Evolutionary conservation across 1,140 invertebrate genomes (phyloP), one percentile per base, ranked within the genome.

Genomic region (Augochlora pura): DNA sequence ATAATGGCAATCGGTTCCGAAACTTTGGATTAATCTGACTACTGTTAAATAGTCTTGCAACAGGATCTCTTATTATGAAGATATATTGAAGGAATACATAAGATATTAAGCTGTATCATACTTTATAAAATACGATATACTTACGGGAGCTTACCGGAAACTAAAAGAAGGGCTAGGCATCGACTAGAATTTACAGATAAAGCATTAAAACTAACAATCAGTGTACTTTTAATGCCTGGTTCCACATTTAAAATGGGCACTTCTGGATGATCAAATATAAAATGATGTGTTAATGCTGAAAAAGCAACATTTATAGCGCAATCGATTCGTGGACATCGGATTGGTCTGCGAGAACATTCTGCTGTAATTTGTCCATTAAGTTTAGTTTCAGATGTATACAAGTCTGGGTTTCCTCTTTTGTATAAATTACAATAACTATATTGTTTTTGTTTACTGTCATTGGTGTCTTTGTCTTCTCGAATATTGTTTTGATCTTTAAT

Each of bases 251-350:
- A 71, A 14, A 93, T 88, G 1, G 91, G 91, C 5, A 92, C 91
- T 73, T 93, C 91, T 0, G 92, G 91, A 85, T 92, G 92, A 81
- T 92, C 91, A 54, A 92, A 93, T 7, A 92, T 79, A 25, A 92
- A 92, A 60, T 93, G 91, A 84, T 92, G 90, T 0, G 91, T 91
- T 2, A 93, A 73, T 0, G 91, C 87, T 7, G 91, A 92, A 72
- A 93, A 91, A 2, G 91, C 91, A 8, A 93, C 89, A 38, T 92
- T 93, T 8, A 92, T 86, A 0, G 90, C 87, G 57, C 91, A 92
- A 63, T 93, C 91, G 0, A 91, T 54, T 64, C 90, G 76, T 1
- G 91, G 92, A 76, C 91, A 93, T 32, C 88, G 87, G 46, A 93
- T 93, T 2, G 92, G 92, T 67, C 91, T 81, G 21, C 92, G 83